Evolutionary conservation across 2,888 invertebrate species (phyloP), one percentile per base, ranked within the genome.

Genomic region (Norana najaformis): DNA sequence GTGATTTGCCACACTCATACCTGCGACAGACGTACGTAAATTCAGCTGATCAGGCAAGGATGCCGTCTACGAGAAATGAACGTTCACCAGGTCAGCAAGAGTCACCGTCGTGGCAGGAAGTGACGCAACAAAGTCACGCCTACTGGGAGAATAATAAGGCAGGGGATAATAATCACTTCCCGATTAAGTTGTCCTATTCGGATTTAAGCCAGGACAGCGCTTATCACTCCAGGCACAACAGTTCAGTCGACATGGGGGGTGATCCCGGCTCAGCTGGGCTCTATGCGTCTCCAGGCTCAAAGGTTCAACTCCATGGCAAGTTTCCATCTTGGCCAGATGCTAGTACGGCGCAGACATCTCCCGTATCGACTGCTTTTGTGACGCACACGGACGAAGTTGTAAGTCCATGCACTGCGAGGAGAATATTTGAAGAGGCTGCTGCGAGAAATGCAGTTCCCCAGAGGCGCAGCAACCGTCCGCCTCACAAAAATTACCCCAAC

Each of bases 181-280:
- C 85, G 0, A 36, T n/a, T 36, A 85, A 85, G 85, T 16, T 37
- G 34, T 85, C 85, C 36, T 85, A 37, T 37, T 85, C 85, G 20
- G 37, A 85, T 36, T 85, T 85, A 23, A 85, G 85, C 37, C 85
- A 85, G 37, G 85, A 85, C 85, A 85, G 85, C 8, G 85, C 85
- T 6, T 85, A 85, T n/a, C 85, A 85, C 11, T 85, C 85, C 3
- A 35, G 85, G 35, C 85, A 85, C 36, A 37, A 37, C 37, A 85
- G 85, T 36, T 85, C 85, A 0, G 37, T 85, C 11, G 85, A 85
- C 35, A 23, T 23, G 30, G 37, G 36, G 36, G 69, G 30, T 16
- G 85, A 85, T 85, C 85, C 36, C 2, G 37, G 37, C 23, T 13
- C 85, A 8, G 1, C 37, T 35, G 85, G 85, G 20, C 37, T 8